These are phyloP conservation scores for Dolichopus griseipennis DNA, from an alignment of 2,888 invertebrate species.

Conservation along the genomic window DNA sequence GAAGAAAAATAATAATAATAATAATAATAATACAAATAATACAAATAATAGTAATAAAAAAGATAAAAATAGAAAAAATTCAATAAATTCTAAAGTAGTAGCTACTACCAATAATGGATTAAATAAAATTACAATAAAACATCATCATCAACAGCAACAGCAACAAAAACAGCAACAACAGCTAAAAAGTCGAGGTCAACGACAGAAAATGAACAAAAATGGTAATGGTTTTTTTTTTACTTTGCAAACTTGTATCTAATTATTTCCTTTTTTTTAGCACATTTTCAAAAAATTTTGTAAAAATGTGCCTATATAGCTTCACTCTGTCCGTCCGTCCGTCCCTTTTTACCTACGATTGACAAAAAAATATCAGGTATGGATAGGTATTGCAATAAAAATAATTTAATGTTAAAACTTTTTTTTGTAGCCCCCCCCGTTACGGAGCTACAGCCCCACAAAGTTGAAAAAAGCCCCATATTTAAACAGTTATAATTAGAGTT, in stretches of 20 bases:
- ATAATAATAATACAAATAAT: not conserved
- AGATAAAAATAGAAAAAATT: not conserved
- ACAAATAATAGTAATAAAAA: not conserved
- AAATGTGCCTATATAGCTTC: slow-evolving; percentile 5
- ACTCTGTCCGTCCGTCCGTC: no score
- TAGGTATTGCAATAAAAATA: no score
- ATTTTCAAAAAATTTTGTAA: no score
- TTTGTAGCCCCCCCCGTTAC: no score
- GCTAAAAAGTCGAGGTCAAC: slow-evolving; percentile 23
- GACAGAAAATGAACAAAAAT: slow-evolving; percentile 26
- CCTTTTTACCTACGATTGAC: no score
- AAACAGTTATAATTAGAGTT: no score
- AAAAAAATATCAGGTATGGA: no score
- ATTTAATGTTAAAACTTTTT: no score
- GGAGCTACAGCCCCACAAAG: no score
- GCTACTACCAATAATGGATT: slow-evolving; percentile 3
- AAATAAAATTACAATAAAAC: not conserved
- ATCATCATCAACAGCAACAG: not conserved
- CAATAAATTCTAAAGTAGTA: not conserved
- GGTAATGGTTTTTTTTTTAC: slow-evolving; percentile 25
- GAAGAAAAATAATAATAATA: slow-evolving; percentile 5
- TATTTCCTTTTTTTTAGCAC: not conserved
- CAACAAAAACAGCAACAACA: not conserved
- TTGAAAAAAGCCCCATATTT: no score
- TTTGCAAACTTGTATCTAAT: slow-evolving; percentile 10